Base-by-base conservation (phyloP, 1,140 invertebrate genomes). In the Drosophila lacteicornis region DNA sequence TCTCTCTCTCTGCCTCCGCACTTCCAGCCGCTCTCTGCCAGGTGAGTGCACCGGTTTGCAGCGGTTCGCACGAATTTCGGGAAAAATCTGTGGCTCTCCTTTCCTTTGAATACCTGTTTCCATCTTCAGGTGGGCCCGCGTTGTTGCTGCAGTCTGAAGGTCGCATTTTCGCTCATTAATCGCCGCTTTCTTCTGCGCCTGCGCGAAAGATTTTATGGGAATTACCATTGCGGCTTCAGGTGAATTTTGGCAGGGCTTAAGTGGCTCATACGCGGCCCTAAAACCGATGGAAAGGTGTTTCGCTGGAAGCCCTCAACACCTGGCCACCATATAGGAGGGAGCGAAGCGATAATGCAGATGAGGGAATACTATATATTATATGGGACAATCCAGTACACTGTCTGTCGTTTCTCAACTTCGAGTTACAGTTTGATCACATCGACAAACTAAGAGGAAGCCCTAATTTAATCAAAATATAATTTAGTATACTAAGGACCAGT, bases 101-200 rank as follows among this genome's bases (percentile, higher is more conserved):
- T 45, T 42, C 53, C 74, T 57, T 74, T 58, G 42, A 57, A 79
- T 90, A 87, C 84, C 84, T 87, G 84, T 84, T 87, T 78, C 8
- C 42, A 50, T 51, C 55, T 42, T 49, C 74, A 78, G 58, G 57
- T 79, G 69, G 47, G 56, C 45, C 42, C 50, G 42, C 42, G 67
- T 70, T 75, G 57, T 33, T 75, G 59, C 58, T 65, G 45, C 73
- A 75, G 77, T 71, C 81, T 88, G 85, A 88, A 88, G 84, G 84
- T 88, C 84, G 81, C 69, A 84, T 68, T 81, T 90, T 90, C 85
- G 77, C 74, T 88, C 85, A 90, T 88, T 88, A 90, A 90, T 88
- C 66, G 84, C 69, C 66, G 83, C 84, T 90, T 88, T 88, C 84
- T 88, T 87, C 80, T 61, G 70, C 79, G 83, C 70, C 70, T 80